Conservation (phyloP, 2,797 vertebrate species). For the Buphagus erythrorhynchus region DNA sequence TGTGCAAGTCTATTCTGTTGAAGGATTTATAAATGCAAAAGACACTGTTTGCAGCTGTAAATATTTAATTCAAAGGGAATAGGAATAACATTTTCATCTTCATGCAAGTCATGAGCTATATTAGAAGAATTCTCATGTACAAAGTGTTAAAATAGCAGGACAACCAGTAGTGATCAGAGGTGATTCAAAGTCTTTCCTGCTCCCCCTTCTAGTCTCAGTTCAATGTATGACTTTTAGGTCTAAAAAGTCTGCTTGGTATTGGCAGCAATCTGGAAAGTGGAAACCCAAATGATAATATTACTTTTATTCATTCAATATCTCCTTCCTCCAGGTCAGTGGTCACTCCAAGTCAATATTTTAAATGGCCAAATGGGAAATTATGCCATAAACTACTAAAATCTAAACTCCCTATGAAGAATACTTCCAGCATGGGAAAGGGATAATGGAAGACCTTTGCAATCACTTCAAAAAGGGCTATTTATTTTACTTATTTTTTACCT, state of each 20-base stretch:
- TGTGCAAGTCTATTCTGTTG: neutral
- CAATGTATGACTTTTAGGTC: neutral
- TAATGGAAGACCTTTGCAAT: neutral
- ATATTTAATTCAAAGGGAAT: conserved; percentile 24
- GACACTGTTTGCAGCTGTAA: conserved; percentile 9
- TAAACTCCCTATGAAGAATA: neutral
- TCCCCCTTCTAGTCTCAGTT: neutral
- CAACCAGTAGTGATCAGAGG: neutral
- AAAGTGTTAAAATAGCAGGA: neutral
- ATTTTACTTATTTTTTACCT: neutral
- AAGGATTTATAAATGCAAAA: conserved; percentile 16
- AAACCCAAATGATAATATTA: neutral
- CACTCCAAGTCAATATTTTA: neutral
- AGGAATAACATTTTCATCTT: neutral
- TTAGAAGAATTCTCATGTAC: neutral
- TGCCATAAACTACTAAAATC: neutral
- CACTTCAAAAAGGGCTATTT: neutral
- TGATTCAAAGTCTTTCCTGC: neutral
- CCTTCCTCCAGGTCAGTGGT: neutral
- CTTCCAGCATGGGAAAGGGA: neutral
- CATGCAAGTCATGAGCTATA: neutral
- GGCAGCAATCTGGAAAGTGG: neutral
- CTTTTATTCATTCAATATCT: neutral
- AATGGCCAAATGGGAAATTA: neutral
- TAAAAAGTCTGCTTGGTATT: neutral